These are phyloP conservation scores for Aeoliscus strigatus DNA, from an alignment of 2,797 vertebrate genomes.

Conservation along the genomic window DNA sequence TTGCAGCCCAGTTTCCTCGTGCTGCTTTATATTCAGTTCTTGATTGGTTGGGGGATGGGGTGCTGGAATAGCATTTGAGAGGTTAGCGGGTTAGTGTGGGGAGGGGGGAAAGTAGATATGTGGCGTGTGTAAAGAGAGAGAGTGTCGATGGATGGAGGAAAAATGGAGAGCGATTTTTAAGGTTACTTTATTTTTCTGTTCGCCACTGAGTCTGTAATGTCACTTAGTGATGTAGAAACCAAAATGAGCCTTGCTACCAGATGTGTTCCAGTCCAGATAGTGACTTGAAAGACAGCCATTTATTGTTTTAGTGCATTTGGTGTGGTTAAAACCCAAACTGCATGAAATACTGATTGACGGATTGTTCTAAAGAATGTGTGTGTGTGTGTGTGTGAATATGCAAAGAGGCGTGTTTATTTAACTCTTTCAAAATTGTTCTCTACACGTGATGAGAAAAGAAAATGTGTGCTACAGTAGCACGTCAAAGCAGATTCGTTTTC, in stretches of 20 bases:
- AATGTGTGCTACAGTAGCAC: slow-evolving; percentile 36
- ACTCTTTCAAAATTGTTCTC: slow-evolving; percentile 53
- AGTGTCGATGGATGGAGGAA: slow-evolving; percentile 36
- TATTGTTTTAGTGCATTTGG: slow-evolving; percentile 79
- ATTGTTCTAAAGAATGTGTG: too few relatives aligned
- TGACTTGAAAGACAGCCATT: slow-evolving; percentile 80
- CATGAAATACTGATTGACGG: slow-evolving; percentile 76
- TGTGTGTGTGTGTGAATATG: slow-evolving; percentile 7
- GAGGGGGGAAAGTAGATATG: slow-evolving; percentile 36
- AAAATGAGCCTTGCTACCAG: slow-evolving; percentile 75
- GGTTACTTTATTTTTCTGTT: slow-evolving; percentile 67
- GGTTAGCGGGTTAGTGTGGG: slow-evolving; percentile 53
- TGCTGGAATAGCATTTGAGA: slow-evolving; percentile 50
- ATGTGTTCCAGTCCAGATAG: slow-evolving; percentile 78
- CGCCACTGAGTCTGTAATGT: slow-evolving; percentile 67
- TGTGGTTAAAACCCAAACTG: slow-evolving; percentile 73
- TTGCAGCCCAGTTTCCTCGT: slow-evolving; percentile 46
- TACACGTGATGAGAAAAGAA: slow-evolving; percentile 35
- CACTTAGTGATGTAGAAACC: slow-evolving; percentile 73
- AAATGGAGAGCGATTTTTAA: slow-evolving; percentile 51
- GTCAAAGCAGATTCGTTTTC: slow-evolving; percentile 42
- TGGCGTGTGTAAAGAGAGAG: slow-evolving; percentile 34
- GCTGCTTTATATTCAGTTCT: slow-evolving; percentile 69
- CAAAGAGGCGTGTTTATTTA: slow-evolving; percentile 62
- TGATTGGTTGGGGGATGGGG: slow-evolving; percentile 70